Conservation (phyloP, 1,140 invertebrate species). For the Drosophila teissieri region DNA sequence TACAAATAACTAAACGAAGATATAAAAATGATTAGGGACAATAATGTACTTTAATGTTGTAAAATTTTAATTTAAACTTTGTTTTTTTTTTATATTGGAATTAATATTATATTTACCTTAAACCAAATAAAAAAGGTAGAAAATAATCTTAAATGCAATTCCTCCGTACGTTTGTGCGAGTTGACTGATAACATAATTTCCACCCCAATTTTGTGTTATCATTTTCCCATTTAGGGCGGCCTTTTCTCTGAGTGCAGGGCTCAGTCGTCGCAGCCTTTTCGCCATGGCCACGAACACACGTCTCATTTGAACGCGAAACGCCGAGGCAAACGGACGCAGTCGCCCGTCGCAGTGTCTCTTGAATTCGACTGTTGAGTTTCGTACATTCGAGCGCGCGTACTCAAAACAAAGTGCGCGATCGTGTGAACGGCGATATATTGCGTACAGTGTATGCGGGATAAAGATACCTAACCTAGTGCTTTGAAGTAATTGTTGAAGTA, state of each 20-base stretch:
- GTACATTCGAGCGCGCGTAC: slow-evolving; percentile 19
- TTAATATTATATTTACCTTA: too few relatives aligned
- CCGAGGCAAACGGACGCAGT: slow-evolving; percentile 50
- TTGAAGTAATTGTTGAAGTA: background rate
- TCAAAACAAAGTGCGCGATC: slow-evolving; percentile 36
- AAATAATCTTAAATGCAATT: too few relatives aligned
- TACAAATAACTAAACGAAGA: too few relatives aligned
- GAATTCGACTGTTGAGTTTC: slow-evolving; percentile 6
- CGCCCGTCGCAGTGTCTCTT: slow-evolving; percentile 29
- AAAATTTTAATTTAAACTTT: too few relatives aligned
- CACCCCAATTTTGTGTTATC: too few relatives aligned
- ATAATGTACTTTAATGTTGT: too few relatives aligned
- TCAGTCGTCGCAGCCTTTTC: slow-evolving; percentile 10
- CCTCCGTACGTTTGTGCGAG: too few relatives aligned
- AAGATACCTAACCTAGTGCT: slow-evolving; percentile 31
- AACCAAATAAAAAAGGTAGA: too few relatives aligned
- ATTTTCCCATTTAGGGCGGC: background rate
- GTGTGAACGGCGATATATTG: slow-evolving; percentile 13
- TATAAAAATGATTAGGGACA: too few relatives aligned
- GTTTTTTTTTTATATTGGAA: too few relatives aligned
- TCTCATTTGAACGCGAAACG: slow-evolving; percentile 49
- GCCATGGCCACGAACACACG: slow-evolving; percentile 31
- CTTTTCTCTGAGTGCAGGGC: slow-evolving; percentile 17
- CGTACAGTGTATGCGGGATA: slow-evolving; percentile 23
- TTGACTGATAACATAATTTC: background rate